Conservation (phyloP, 2,113 vertebrate genomes). For the Rhinolophus sinicus region DNA sequence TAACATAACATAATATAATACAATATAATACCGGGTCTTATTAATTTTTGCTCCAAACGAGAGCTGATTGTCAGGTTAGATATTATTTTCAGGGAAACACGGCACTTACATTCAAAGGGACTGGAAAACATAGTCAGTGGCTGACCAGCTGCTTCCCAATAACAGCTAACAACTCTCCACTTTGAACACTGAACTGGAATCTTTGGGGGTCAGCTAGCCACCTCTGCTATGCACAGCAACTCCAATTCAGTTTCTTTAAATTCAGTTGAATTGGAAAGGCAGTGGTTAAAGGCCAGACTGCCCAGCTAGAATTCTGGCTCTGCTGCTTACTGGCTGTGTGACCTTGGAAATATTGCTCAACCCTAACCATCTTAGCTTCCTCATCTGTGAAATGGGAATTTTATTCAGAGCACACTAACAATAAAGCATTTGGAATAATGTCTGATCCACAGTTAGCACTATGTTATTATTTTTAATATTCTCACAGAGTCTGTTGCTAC, state of each 20-base stretch:
- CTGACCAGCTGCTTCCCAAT: background rate
- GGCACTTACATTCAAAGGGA: background rate
- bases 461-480: background rate
- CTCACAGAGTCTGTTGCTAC: background rate
- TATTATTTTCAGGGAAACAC: no score
- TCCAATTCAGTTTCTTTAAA: background rate
- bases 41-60: no score
- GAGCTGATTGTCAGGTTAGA: no score
- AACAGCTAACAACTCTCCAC: background rate
- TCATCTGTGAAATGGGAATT: background rate
- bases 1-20: no score
- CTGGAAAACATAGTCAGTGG: background rate
- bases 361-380: background rate
- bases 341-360: background rate
- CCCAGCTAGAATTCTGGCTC: background rate
- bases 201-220: background rate
- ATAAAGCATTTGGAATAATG: background rate
- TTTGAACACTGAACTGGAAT: background rate
- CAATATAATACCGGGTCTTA: no score
- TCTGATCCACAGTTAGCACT: background rate
- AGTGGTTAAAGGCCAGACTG: background rate
- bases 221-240: background rate
- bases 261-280: background rate
- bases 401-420: background rate
- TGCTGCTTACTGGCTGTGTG: background rate